phyloP scores from a whole-genome alignment of 2,113 vertebrate species.

The Hucho hucho region DNA sequence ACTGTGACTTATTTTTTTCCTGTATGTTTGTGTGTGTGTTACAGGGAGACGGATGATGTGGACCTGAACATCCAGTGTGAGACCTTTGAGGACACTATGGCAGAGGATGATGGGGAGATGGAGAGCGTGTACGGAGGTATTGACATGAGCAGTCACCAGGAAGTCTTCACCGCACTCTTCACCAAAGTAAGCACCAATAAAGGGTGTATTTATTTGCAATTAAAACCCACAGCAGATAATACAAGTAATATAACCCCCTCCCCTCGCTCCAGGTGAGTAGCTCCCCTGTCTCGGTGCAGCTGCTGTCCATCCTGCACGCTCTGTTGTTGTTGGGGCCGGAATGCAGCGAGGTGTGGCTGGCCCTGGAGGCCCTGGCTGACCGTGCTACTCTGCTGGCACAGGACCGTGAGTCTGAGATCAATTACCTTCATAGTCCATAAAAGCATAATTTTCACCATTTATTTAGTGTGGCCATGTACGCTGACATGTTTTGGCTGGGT shows the following conservation, averaged over 20 bases:
- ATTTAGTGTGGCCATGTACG: too few relatives aligned
- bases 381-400: slow-evolving; percentile 82
- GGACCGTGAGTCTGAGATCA: slow-evolving; percentile 76
- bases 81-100: slow-evolving; percentile 84
- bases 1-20: background rate
- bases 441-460: too few relatives aligned
- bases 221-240: too few relatives aligned
- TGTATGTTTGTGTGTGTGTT: slow-evolving; percentile 2
- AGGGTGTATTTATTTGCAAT: too few relatives aligned
- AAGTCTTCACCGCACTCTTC: slow-evolving; percentile 86
- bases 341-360: slow-evolving; percentile 80
- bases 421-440: background rate
- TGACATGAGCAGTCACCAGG: slow-evolving; percentile 86
- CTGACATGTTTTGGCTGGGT: too few relatives aligned
- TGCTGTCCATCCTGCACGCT: slow-evolving; percentile 88
- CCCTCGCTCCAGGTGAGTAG: slow-evolving; percentile 79
- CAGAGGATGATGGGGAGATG: slow-evolving; percentile 87
- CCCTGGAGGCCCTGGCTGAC: slow-evolving; percentile 80
- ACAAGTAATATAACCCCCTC: too few relatives aligned
- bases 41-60: slow-evolving; percentile 84
- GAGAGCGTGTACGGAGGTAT: slow-evolving; percentile 80
- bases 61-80: slow-evolving; percentile 90
- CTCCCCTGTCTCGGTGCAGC: slow-evolving; percentile 79
- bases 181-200: slow-evolving; percentile 77
- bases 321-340: slow-evolving; percentile 80